phyloP scores from a whole-genome alignment of 1,140 invertebrate genomes.

The Heliconius congener region DNA sequence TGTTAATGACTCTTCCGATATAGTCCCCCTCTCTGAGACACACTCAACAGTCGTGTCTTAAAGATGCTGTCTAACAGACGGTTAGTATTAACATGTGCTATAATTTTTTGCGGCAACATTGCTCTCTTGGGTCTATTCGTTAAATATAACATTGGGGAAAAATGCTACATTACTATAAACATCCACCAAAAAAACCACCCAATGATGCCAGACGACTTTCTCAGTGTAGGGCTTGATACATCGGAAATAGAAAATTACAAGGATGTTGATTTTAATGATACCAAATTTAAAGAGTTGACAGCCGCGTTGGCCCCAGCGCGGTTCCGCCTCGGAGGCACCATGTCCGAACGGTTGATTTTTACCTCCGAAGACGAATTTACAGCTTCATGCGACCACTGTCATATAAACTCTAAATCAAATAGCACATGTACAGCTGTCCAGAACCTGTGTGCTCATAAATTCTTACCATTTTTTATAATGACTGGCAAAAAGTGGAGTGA shows the following conservation, averaged over 20 bases:
- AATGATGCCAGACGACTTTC: constrained; percentile 63
- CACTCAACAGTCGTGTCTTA: not conserved
- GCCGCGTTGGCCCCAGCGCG: constrained; percentile 82
- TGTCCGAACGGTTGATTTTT: constrained; percentile 85
- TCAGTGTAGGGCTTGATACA: constrained; percentile 76
- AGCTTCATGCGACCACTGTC: constrained; percentile 56
- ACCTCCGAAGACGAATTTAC: constrained; percentile 56
- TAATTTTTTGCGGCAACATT: constrained; percentile 63
- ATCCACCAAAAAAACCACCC: constrained; percentile 51
- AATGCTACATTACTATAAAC: constrained; percentile 63
- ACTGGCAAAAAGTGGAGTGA: constrained; percentile 80
- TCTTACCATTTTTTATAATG: constrained; percentile 78
- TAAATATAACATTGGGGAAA: constrained; percentile 62
- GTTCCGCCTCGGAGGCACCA: constrained; percentile 85
- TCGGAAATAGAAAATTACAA: constrained; percentile 65
- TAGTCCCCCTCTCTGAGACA: not conserved
- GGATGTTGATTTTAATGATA: constrained; percentile 64
- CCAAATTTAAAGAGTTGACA: constrained; percentile 81
- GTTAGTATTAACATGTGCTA: constrained; percentile 59
- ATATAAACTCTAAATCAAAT: constrained; percentile 45
- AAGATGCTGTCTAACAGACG: constrained; percentile 73
- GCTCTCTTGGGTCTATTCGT: constrained; percentile 61
- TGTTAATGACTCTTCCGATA: constrained; percentile 1
- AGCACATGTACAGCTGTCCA: constrained; percentile 52
- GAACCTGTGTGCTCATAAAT: constrained; percentile 66